These are phyloP conservation scores for Thaumatotibia leucotreta DNA, from an alignment of 1,140 invertebrate species.

Conservation along the genomic window DNA sequence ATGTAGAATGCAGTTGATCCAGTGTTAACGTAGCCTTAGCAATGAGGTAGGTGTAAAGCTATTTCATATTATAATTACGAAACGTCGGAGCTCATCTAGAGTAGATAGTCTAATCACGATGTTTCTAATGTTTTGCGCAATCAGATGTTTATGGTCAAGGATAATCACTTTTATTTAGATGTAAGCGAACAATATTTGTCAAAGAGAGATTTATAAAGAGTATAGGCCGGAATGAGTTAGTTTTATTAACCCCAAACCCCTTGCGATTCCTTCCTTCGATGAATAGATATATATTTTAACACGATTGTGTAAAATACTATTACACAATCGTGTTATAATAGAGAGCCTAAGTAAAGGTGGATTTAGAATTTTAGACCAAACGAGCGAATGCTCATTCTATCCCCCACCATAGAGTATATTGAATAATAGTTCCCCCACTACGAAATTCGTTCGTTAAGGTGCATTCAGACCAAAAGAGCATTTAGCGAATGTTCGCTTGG, in stretches of 20 bases:
- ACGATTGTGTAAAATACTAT: no score
- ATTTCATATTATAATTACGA: background rate
- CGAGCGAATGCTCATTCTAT: no score
- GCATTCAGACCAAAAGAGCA: no score
- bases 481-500: no score
- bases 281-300: no score
- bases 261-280: no score
- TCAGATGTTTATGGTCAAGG: background rate
- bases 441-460: no score
- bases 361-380: no score
- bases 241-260: background rate
- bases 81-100: conserved; percentile 3
- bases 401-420: no score
- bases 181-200: conserved; percentile 8
- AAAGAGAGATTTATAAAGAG: conserved; percentile 11
- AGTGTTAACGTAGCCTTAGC: background rate
- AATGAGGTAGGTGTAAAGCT: background rate
- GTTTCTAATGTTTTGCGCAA: background rate
- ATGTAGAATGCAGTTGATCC: background rate
- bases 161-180: conserved; percentile 10
- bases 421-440: no score
- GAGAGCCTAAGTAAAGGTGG: no score
- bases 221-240: background rate
- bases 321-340: no score
- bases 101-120: background rate